These are phyloP conservation scores for Notospermus geniculatus DNA, from an alignment of 1,140 invertebrate species.

Conservation along the genomic window DNA sequence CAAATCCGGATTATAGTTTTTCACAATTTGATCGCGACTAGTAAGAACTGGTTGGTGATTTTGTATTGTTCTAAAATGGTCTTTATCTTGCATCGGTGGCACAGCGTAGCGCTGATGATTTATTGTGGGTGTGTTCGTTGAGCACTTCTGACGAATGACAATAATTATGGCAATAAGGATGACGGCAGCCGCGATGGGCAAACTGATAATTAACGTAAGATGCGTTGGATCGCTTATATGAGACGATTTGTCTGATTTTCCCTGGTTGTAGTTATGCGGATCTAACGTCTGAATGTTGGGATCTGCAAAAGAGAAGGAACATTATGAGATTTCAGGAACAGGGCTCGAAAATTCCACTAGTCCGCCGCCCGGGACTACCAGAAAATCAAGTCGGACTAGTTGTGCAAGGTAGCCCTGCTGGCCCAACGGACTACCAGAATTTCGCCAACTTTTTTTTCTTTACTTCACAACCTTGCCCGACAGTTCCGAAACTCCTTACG, in stretches of 20 bases:
- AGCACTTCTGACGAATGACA: conserved; percentile 4
- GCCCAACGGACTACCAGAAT: too few relatives aligned
- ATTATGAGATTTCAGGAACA: too few relatives aligned
- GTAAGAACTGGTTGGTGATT: neutral
- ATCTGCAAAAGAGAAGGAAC: conserved; percentile 3
- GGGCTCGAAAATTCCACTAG: too few relatives aligned
- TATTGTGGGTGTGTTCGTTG: conserved; percentile 1
- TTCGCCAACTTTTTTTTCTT: too few relatives aligned
- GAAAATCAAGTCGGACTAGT: too few relatives aligned
- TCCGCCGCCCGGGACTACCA: too few relatives aligned
- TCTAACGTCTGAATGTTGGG: neutral
- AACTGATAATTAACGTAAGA: conserved; percentile 3
- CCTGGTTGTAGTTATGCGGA: neutral
- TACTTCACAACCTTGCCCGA: too few relatives aligned
- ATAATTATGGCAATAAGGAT: conserved; percentile 1
- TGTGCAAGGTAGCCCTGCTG: too few relatives aligned
- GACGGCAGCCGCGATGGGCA: conserved; percentile 1
- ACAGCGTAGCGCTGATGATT: neutral
- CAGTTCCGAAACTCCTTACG: too few relatives aligned
- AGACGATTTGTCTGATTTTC: neutral
- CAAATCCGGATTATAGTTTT: conserved; percentile 7
- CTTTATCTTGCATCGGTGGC: too few relatives aligned
- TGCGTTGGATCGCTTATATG: neutral
- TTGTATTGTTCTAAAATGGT: neutral
- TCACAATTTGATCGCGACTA: neutral